Evolutionary conservation across 2,797 vertebrate species (phyloP), one percentile per base, ranked within the genome.

Genomic region (Pseudopleuronectes americanus): DNA sequence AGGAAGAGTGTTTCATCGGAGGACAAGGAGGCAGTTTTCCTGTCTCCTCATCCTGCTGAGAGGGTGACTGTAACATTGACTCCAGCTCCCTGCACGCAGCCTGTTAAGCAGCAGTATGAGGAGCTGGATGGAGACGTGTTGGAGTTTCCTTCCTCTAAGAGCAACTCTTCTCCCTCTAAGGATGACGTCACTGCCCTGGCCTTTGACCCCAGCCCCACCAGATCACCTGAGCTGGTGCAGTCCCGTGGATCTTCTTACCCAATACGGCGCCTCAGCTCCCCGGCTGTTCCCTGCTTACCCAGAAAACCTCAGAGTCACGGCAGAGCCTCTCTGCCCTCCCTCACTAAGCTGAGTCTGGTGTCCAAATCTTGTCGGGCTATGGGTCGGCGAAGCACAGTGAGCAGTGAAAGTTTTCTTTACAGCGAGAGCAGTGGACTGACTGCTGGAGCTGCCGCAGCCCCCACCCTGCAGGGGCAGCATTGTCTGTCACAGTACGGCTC

Each of bases 41-140:
- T 81, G 69, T 80, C 85, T 17, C 74, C 77, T 28, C 78, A 76
- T 47, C 79, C 71, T 1, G 23, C 60, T 0, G 89, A 91, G 53
- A 85, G 62, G 0, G 83, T 92, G 47, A 86, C 81, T 0, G 77
- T 93, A 75, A 89, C 87, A 4, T 36, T 92, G 28, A 91, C 80
- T 8, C 83, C 90, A 0, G 74, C 89, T 31, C 76, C 81, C 0
- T 81, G 87, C 16, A 85, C 85, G 0, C 86, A 91, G 26, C 85
- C 92, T 6, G 85, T 95, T 57, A 93, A 94, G 65, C 93, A 94
- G 84, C 93, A 95, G 76, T 96, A 95, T 0, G 88, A 93, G 55
- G 92, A 94, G 79, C 74, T 95, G 58, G 91, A 93, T 0, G 94
- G 94, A 1, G 92, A 94, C 0, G 90, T 93, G 17, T 55, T 92